Conservation (phyloP, 2,888 invertebrate genomes). For the Xylocampa areola region DNA sequence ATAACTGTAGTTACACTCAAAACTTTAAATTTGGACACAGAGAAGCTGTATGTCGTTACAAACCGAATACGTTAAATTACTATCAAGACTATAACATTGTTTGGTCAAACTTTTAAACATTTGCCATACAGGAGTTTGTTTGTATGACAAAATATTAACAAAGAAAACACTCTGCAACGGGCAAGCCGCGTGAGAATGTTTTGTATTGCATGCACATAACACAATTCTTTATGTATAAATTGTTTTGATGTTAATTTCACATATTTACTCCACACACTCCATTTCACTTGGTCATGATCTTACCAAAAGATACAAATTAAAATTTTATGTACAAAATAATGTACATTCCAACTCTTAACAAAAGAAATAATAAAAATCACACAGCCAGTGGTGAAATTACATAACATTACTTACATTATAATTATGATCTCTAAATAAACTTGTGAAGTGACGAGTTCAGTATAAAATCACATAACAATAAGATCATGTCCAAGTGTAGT, state of each 20-base stretch:
- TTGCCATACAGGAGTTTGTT: constrained; percentile 24
- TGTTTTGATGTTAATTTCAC: constrained; percentile 68
- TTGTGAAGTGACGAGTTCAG: constrained; percentile 33
- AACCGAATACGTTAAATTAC: constrained; percentile 39
- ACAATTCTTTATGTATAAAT: constrained; percentile 63
- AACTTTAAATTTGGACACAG: constrained; percentile 17
- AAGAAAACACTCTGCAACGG: constrained; percentile 24
- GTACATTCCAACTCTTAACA: constrained; percentile 49
- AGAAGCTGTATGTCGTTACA: constrained; percentile 22
- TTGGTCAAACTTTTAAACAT: constrained; percentile 52
- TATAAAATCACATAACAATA: constrained; percentile 36
- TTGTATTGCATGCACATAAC: constrained; percentile 37
- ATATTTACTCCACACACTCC: constrained; percentile 65
- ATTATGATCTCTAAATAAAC: constrained; percentile 43
- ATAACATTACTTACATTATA: constrained; percentile 50
- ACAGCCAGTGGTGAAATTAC: constrained; percentile 55
- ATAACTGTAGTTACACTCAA: constrained; percentile 8
- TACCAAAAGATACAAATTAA: constrained; percentile 41
- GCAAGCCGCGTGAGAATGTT: constrained; percentile 11
- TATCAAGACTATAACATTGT: constrained; percentile 51
- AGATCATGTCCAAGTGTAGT: constrained; percentile 64
- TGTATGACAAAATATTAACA: constrained; percentile 24
- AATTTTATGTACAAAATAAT: constrained; percentile 49
- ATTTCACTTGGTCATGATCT: constrained; percentile 55
- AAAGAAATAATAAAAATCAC: constrained; percentile 49